Base-by-base conservation (phyloP, 2,888 invertebrate species). In the Thereva nobilitata region DNA sequence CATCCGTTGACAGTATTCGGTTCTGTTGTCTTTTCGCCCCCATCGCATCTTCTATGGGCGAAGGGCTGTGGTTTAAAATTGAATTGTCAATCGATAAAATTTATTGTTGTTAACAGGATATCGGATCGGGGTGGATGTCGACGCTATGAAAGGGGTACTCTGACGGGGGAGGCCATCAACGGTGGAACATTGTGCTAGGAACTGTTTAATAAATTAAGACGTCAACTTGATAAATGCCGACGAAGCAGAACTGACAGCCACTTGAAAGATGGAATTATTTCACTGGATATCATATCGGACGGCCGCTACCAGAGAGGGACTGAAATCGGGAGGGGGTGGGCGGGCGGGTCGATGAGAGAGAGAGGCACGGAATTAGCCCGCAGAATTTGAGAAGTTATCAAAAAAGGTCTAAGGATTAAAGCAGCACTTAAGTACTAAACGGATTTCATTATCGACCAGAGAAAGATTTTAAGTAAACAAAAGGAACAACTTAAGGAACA, bases 1-100 rank as follows among this genome's bases (percentile, higher is more conserved):
- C 50, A n/a, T 40, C 9, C 6, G 42, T 37, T 12, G n/a, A 47
- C 47, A 47, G 45, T 59, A 37, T 23, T 23, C 23, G 23, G 23
- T 23, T 23, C 23, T 23, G 47, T 10, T 50, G 50, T 61, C 45
- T 50, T 61, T 61, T 61, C 49, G 40, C 9, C 41, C 40, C 50
- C 50, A 35, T 61, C 40, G 40, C 61, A 61, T 50, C 61, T 50
- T 34, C 59, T 8, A n/a, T 35, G 7, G 35, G 34, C 10, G 37
- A n/a, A 34, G 50, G 50, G 9, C 7, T 61, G 64, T 44, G 64
- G 64, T 64, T 64, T 64, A 64, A 64, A 64, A 64, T 64, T 65
- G 64, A 65, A 65, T 55, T 65, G 64, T 47, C 64, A 65, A 65
- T 65, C 54, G 64, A 65, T 55, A 54, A 65, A 65, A 65, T 65